phyloP scores from a whole-genome alignment of 2,888 invertebrate species.

The Drosophila niveifrons region DNA sequence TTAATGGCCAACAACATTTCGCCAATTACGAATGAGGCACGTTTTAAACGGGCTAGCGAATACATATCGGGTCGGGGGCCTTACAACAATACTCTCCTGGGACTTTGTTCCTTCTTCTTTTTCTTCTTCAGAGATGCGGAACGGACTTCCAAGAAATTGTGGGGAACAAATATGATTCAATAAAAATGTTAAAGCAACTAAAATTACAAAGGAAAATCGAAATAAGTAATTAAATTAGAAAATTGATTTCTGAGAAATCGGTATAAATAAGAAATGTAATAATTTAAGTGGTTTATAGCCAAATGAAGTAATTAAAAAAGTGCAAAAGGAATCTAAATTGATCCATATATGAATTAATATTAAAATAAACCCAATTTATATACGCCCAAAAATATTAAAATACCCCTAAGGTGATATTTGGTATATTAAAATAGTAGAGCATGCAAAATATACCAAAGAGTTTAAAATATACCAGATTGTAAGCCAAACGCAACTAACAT shows the following conservation, averaged over 20 bases:
- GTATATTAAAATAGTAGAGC: too few species aligned
- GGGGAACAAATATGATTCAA: background rate
- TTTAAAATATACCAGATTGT: too few species aligned
- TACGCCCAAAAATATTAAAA: too few species aligned
- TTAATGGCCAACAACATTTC: conserved; percentile 70
- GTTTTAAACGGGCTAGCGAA: conserved; percentile 26
- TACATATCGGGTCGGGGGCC: background rate
- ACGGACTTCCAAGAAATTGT: background rate
- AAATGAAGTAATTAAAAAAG: too few species aligned
- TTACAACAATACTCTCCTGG: background rate
- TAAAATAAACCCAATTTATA: too few species aligned
- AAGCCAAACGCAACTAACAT: too few species aligned
- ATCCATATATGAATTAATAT: too few species aligned
- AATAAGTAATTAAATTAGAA: background rate
- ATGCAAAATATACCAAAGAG: too few species aligned
- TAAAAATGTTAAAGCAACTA: background rate
- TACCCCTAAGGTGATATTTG: too few species aligned
- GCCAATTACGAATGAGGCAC: conserved; percentile 53
- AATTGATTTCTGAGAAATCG: background rate
- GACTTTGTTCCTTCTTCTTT: background rate
- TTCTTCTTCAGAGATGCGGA: background rate
- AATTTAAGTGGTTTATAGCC: too few species aligned
- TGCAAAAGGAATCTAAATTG: background rate
- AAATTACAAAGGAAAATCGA: background rate
- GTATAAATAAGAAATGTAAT: too few species aligned